phyloP scores from a whole-genome alignment of 2,113 vertebrate genomes.

The Oceanites oceanicus region DNA sequence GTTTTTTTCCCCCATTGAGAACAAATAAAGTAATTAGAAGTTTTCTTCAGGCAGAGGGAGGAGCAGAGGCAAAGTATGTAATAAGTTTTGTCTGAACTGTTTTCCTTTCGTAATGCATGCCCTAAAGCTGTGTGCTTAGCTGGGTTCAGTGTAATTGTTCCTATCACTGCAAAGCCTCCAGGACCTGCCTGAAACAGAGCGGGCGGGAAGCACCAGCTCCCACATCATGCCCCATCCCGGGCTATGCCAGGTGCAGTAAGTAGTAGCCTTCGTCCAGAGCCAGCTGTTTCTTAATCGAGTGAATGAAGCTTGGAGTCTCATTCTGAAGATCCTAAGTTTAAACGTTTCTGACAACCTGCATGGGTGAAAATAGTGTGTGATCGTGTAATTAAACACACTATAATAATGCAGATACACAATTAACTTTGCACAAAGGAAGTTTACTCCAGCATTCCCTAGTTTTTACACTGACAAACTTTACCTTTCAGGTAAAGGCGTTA shows the following conservation, averaged over 20 bases:
- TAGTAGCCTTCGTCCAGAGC: not conserved
- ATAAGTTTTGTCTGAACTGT: conserved; percentile 52
- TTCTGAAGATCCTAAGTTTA: not conserved
- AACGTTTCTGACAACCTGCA: not conserved
- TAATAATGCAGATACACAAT: not conserved
- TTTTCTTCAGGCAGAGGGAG: conserved; percentile 50
- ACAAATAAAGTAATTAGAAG: conserved; percentile 56
- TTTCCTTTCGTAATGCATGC: conserved; percentile 41
- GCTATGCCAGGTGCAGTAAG: not conserved
- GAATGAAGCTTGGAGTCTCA: not conserved
- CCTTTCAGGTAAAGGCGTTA: not conserved
- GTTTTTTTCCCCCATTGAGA: not conserved
- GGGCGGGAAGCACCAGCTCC: not conserved
- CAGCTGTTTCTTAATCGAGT: not conserved
- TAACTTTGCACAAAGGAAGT: not conserved
- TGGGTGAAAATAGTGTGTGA: not conserved
- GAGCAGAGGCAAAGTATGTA: conserved; percentile 44
- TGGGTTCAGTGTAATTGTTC: conserved; percentile 17
- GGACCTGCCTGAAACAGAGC: not conserved
- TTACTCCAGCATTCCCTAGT: not conserved
- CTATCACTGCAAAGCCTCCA: not conserved
- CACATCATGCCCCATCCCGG: not conserved
- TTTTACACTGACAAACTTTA: not conserved
- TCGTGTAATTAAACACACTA: not conserved
- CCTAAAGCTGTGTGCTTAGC: conserved; percentile 55